Percentiles rank a stretch among this genome's conserved stretches.
These are phyloP conservation scores for Alaudala cheleensis DNA, from an alignment of 2,113 vertebrate genomes.

Conservation along the genomic window DNA sequence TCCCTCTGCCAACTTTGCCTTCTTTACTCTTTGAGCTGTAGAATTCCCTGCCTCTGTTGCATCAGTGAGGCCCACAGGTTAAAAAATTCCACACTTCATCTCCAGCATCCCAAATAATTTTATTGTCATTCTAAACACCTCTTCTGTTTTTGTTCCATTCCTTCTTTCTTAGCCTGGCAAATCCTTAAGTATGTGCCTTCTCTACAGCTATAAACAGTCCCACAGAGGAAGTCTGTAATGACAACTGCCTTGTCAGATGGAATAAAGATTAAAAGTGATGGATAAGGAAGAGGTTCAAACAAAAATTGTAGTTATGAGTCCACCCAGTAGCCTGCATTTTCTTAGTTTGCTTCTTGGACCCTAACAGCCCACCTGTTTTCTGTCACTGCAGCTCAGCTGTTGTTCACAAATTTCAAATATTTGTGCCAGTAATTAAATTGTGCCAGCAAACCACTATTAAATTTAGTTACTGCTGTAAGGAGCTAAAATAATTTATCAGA, in stretches of 20 bases:
- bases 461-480: slow-evolving; percentile 57
- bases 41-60: neutral
- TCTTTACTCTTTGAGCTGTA: neutral
- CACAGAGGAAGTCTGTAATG: neutral
- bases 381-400: slow-evolving; percentile 23
- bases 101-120: neutral
- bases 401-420: slow-evolving; percentile 48
- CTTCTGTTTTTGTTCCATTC: neutral
- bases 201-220: neutral
- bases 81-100: neutral
- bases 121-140: neutral
- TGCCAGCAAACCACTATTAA: slow-evolving; percentile 57
- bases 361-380: slow-evolving; percentile 14
- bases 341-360: neutral
- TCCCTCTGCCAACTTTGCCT: neutral
- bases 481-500: slow-evolving; percentile 69
- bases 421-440: slow-evolving; percentile 62
- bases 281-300: slow-evolving; percentile 4
- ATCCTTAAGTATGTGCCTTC: neutral
- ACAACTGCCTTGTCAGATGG: neutral
- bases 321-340: neutral
- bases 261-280: neutral
- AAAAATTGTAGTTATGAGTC: neutral
- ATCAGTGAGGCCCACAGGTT: neutral
- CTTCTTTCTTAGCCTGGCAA: neutral